A percentile compares a stretch with the other conserved stretches of the same genome.
Evolutionary conservation across 1,140 invertebrate genomes (phyloP).

Genomic region (Yoshiicerus persimilis): DNA sequence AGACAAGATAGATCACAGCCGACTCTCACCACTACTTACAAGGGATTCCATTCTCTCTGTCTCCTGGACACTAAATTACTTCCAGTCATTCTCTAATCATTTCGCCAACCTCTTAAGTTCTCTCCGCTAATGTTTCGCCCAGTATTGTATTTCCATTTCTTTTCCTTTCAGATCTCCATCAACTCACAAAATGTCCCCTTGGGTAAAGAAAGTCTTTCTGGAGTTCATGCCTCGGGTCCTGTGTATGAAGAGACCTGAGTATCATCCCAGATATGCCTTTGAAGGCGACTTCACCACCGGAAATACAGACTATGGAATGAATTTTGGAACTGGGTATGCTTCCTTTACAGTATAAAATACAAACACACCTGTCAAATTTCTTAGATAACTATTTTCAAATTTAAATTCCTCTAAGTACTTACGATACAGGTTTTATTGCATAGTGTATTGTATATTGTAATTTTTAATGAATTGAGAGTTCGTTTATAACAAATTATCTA

Average conservation of each 20-base stretch:
- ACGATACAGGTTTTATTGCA: background rate
- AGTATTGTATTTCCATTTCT: conserved; percentile 8
- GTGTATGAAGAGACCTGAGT: conserved; percentile 84
- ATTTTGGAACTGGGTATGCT: conserved; percentile 41
- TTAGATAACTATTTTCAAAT: no score
- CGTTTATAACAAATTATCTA: no score
- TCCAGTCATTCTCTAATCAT: background rate
- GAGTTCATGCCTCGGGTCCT: conserved; percentile 84
- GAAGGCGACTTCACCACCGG: conserved; percentile 62
- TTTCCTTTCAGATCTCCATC: conserved; percentile 76
- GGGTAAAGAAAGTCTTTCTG: conserved; percentile 81
- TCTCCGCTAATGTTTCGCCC: background rate
- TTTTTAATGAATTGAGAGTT: no score
- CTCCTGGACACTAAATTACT: background rate
- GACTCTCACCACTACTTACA: background rate
- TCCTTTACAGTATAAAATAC: background rate
- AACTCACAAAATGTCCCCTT: conserved; percentile 92
- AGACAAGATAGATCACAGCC: background rate
- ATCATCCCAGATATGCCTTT: conserved; percentile 72
- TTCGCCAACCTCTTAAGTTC: background rate
- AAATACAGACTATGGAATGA: conserved; percentile 38
- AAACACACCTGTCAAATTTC: background rate
- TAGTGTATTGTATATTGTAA: background rate
- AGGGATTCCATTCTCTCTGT: background rate
- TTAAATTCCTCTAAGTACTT: no score